These are phyloP conservation scores for Aethina tumida DNA, from an alignment of 1,140 invertebrate species.

Conservation along the genomic window DNA sequence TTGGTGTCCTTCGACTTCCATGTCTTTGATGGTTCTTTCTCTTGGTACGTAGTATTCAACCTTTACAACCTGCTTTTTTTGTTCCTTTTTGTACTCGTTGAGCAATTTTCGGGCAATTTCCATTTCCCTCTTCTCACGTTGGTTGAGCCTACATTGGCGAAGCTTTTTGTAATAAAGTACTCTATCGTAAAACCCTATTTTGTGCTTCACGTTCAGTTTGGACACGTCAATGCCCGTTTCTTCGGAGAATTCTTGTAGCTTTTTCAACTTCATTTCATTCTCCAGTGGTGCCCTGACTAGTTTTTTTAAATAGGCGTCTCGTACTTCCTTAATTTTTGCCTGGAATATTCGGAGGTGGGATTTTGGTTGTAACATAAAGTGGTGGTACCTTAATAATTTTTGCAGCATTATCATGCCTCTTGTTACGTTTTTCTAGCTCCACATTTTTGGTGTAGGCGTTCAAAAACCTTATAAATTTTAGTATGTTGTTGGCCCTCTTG, in stretches of 20 bases:
- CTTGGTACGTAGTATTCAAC: no score
- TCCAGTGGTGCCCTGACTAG: constrained; percentile 6
- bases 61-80: not conserved
- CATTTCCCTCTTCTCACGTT: no score
- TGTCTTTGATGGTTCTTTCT: constrained; percentile 6
- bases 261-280: constrained; percentile 8
- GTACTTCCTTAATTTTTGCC: constrained; percentile 10
- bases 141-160: no score
- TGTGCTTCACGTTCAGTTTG: no score
- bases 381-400: constrained; percentile 10
- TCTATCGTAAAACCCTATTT: no score
- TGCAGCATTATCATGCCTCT: constrained; percentile 4
- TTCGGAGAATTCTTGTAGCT: no score
- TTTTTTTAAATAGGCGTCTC: constrained; percentile 7
- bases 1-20: constrained; percentile 7
- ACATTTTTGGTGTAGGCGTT: constrained; percentile 14
- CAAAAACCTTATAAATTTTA: constrained; percentile 12
- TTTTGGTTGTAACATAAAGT: constrained; percentile 11
- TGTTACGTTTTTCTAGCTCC: constrained; percentile 15
- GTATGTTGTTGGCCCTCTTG: not conserved
- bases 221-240: no score
- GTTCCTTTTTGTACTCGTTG: not conserved
- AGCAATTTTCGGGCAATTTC: not conserved
- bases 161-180: no score
- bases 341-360: constrained; percentile 3